Conservation (phyloP, 1,140 invertebrate species). For the Ostrea edulis region DNA sequence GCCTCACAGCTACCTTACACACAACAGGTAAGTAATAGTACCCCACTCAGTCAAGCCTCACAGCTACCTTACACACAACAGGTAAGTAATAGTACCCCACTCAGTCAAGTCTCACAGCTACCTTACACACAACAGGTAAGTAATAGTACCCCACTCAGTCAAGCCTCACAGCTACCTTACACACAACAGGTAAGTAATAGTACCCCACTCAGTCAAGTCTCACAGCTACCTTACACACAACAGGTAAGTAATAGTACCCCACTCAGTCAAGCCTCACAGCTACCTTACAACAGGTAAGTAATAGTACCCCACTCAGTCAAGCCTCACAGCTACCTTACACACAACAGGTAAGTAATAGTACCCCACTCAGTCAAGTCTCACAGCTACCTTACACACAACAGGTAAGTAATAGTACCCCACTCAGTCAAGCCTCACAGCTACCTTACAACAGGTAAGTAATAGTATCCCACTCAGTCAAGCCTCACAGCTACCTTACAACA, state of each 20-base stretch:
- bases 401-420: too few species aligned
- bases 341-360: slow-evolving; percentile 29
- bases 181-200: slow-evolving; percentile 29
- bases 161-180: not conserved
- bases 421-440: too few species aligned
- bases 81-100: too few species aligned
- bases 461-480: too few species aligned
- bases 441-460: slow-evolving; percentile 20
- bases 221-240: slow-evolving; percentile 4
- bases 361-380: too few species aligned
- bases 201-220: too few species aligned
- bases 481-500: slow-evolving; percentile 16
- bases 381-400: slow-evolving; percentile 21
- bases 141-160: too few species aligned
- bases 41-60: too few species aligned
- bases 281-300: slow-evolving; percentile 24
- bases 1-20: not conserved
- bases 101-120: too few species aligned
- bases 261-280: too few species aligned
- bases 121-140: slow-evolving; percentile 29
- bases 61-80: slow-evolving; percentile 21
- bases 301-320: too few species aligned
- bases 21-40: slow-evolving; percentile 29
- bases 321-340: not conserved
- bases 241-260: slow-evolving; percentile 24